A percentile compares a stretch with the other conserved stretches of the same genome.
These are phyloP conservation scores for Napeogenes inachia DNA, from an alignment of 2,888 invertebrate species.

Conservation along the genomic window DNA sequence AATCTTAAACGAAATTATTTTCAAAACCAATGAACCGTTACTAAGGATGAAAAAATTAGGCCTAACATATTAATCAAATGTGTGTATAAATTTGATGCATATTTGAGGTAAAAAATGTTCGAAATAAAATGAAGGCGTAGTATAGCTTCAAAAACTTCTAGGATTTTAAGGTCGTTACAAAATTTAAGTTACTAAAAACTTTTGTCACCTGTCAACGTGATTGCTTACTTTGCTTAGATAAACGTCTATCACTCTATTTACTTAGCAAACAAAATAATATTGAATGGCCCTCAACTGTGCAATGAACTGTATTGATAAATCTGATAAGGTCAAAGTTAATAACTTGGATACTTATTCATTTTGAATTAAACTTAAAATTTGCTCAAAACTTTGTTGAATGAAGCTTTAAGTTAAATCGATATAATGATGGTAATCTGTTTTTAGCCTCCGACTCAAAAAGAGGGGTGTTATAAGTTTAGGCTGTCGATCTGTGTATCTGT, in stretches of 20 bases:
- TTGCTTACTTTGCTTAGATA: slow-evolving; percentile 33
- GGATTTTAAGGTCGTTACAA: slow-evolving; percentile 21
- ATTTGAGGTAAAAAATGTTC: no score
- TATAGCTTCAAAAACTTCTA: slow-evolving; percentile 8
- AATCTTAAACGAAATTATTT: no score
- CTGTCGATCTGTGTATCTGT: no score
- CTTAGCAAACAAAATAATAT: slow-evolving; percentile 36
- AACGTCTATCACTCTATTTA: slow-evolving; percentile 27
- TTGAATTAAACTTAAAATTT: neutral
- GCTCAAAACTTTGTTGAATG: slow-evolving; percentile 1
- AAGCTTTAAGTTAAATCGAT: neutral
- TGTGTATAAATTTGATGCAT: no score
- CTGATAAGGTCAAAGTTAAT: slow-evolving; percentile 32
- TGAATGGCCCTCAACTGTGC: slow-evolving; percentile 39
- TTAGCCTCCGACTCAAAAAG: no score
- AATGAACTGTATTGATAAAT: slow-evolving; percentile 42
- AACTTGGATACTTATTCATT: neutral
- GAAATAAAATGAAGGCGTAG: no score
- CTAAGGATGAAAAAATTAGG: no score
- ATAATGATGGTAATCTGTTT: neutral
- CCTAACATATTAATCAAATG: no score
- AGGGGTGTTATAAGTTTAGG: no score
- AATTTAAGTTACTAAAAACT: slow-evolving; percentile 30
- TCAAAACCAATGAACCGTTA: no score
- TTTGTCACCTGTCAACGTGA: slow-evolving; percentile 37